Conservation (phyloP, 2,888 invertebrate species). For the Amphiduros pacificus region DNA sequence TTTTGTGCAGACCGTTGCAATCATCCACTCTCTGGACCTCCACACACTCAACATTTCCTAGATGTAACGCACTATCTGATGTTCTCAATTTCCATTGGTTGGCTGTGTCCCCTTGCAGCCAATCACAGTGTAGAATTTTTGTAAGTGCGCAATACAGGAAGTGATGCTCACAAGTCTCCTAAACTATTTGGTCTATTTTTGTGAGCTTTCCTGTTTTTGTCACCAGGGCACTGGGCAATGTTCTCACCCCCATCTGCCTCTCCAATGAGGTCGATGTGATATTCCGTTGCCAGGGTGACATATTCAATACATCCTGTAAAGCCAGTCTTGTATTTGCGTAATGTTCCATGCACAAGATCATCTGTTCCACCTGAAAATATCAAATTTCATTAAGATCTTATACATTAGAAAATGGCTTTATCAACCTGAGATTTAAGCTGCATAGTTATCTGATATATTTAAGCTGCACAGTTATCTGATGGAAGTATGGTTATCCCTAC, state of each 20-base stretch:
- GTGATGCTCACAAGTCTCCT: too few species aligned
- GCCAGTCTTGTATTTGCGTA: constrained; percentile 71
- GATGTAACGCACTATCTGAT: too few species aligned
- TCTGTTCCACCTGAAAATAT: constrained; percentile 75
- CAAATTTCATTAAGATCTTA: neutral
- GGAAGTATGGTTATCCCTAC: constrained; percentile 62
- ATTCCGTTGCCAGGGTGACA: constrained; percentile 78
- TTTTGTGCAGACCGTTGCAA: too few species aligned
- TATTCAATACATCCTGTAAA: constrained; percentile 83
- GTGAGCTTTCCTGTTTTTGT: too few species aligned
- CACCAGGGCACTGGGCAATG: constrained; percentile 56
- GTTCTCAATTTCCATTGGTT: too few species aligned
- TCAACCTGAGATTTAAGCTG: neutral
- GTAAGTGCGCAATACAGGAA: too few species aligned
- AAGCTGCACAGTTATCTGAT: neutral
- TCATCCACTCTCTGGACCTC: too few species aligned
- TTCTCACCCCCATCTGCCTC: constrained; percentile 68
- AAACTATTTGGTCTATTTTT: too few species aligned
- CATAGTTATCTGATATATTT: neutral
- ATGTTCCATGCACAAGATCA: constrained; percentile 68
- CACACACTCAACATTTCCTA: too few species aligned
- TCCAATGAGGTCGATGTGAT: constrained; percentile 69
- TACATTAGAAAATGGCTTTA: neutral
- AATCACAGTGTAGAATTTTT: too few species aligned
- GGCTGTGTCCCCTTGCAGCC: too few species aligned